Evolutionary conservation across 2,797 vertebrate species (phyloP), one percentile per base, ranked within the genome.

Genomic region (Mormyrus hasselquistii): DNA sequence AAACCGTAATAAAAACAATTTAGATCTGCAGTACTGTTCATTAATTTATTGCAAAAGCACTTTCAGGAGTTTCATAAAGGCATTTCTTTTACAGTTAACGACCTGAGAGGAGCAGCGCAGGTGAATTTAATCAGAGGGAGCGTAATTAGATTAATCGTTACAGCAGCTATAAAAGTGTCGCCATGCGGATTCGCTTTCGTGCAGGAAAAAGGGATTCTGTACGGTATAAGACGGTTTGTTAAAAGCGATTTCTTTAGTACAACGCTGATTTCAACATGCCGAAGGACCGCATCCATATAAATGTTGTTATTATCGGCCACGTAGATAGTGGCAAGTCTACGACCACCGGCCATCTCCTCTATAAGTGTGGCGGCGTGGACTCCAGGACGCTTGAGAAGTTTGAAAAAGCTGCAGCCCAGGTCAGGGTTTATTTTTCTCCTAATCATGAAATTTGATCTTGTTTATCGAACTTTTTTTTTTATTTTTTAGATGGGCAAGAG

Each of bases 291-390:
- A 90, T 91, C 25, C 96, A 97, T 1, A 87, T 97, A 0, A 97
- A 96, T 0, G 88, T 97, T 50, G 96, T 96, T 25, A 91, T 97
- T 3, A 97, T 97, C 0, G 96, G 96, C 22, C 97, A 97, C 0
- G 97, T 97, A 0, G 97, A 97, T 92, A 96, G 96, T 1, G 97
- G 97, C 0, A 97, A 97, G 89, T 97, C 96, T 0, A 97, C 96
- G 85, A 97, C 96, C 38, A 97, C 96, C 0, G 96, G 96, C 2
- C 97, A 97, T 88, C 94, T 97, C 0, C 92, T 97, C 73, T 97
- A 96, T 90, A 97, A 97, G 73, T 97, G 96, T 90, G 97, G 97
- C 0, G 96, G 96, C 5, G 92, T 97, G 1, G 96, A 97, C 3
- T 95, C 94, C 6, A 92, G 96, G 10, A 94, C 92, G 10, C 91